Percentiles rank a stretch among this genome's conserved stretches.
Evolutionary conservation across 2,113 vertebrate species (phyloP).

Genomic region (Hippolais icterina): DNA sequence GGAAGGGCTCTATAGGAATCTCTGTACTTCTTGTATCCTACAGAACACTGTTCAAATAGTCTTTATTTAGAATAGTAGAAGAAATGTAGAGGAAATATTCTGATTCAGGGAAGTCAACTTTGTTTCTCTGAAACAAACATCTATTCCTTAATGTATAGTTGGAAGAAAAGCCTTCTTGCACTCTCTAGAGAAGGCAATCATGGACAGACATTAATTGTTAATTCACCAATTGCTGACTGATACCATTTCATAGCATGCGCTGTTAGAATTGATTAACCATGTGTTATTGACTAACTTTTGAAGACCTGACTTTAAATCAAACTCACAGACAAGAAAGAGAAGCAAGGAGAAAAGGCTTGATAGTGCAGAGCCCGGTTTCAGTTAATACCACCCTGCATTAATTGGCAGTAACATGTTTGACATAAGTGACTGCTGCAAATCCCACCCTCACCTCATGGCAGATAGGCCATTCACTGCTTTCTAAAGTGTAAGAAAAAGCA

Average conservation of each 20-base stretch:
- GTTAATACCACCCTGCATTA: slow-evolving; percentile 59
- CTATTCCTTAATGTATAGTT: neutral
- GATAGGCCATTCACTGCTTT: slow-evolving; percentile 47
- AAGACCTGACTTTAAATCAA: slow-evolving; percentile 49
- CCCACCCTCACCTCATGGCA: slow-evolving; percentile 16
- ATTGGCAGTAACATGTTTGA: slow-evolving; percentile 63
- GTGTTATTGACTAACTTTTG: slow-evolving; percentile 51
- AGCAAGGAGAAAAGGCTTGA: slow-evolving; percentile 11
- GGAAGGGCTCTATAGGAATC: neutral
- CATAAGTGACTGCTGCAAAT: slow-evolving; percentile 45
- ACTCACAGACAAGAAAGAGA: slow-evolving; percentile 20
- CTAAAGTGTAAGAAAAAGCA: slow-evolving; percentile 68
- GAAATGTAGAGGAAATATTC: neutral
- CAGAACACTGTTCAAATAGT: neutral
- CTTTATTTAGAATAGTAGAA: neutral
- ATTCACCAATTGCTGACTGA: neutral
- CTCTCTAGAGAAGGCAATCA: neutral
- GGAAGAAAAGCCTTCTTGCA: neutral
- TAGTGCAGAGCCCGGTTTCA: slow-evolving; percentile 6
- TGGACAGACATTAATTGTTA: slow-evolving; percentile 30
- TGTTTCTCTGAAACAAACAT: neutral
- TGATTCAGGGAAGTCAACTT: neutral
- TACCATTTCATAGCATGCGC: neutral
- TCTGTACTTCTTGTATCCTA: neutral
- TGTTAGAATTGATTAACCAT: slow-evolving; percentile 43